Conservation (phyloP, 2,113 vertebrate species). For the Cyanoramphus novaezelandiae region DNA sequence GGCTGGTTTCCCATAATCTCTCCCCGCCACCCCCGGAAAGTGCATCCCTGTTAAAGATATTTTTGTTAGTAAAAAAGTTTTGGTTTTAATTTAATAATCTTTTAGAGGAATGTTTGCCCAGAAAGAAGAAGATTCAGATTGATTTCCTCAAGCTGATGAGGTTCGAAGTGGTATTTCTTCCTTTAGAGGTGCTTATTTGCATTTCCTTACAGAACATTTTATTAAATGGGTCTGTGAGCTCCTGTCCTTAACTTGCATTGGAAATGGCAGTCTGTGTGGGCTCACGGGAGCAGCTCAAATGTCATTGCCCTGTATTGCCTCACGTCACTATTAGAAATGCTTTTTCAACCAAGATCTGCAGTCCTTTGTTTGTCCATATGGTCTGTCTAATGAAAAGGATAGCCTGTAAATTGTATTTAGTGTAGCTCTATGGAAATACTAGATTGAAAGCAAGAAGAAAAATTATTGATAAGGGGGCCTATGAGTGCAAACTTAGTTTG, state of each 20-base stretch:
- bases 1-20: background rate
- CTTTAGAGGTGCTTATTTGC: background rate
- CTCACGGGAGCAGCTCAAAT: background rate
- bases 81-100: background rate
- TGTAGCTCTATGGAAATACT: background rate
- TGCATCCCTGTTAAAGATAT: background rate
- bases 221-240: background rate
- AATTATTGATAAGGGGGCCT: background rate
- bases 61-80: background rate
- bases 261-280: background rate
- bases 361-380: background rate
- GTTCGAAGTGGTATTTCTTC: background rate
- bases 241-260: background rate
- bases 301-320: background rate
- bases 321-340: background rate
- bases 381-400: background rate
- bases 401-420: background rate
- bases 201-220: background rate
- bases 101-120: background rate
- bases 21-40: background rate
- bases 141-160: background rate
- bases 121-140: background rate
- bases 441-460: background rate
- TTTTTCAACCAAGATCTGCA: background rate
- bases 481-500: background rate